Percentiles rank a stretch among this genome's conserved stretches.
These are phyloP conservation scores for Amphipoea lucens DNA, from an alignment of 2,888 invertebrate species.

Conservation along the genomic window DNA sequence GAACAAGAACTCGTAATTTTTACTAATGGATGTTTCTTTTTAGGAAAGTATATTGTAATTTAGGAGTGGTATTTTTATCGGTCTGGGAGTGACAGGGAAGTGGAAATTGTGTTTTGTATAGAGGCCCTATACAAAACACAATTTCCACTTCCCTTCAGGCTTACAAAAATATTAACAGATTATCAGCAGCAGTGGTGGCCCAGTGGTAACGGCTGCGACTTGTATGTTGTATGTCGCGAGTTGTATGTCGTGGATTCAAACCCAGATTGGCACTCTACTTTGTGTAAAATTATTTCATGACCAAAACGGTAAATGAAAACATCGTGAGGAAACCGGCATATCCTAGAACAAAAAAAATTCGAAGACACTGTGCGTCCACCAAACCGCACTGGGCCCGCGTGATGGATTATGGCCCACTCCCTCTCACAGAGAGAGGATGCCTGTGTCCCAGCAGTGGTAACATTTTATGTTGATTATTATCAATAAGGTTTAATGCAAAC, in stretches of 20 bases:
- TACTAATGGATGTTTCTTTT: constrained; percentile 67
- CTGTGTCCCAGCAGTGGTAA: neutral
- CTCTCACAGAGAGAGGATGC: neutral
- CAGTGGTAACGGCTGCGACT: too few species aligned
- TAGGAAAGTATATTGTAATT: constrained; percentile 50
- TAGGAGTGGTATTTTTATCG: constrained; percentile 38
- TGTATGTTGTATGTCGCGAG: too few species aligned
- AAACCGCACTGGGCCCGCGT: neutral
- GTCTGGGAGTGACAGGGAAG: neutral
- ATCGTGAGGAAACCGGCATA: neutral
- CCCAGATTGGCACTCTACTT: neutral
- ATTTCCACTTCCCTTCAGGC: too few species aligned
- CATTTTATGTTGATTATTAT: neutral
- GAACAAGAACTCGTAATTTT: constrained; percentile 65
- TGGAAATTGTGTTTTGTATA: neutral
- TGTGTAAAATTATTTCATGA: neutral
- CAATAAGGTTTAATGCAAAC: neutral
- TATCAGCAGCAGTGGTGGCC: neutral
- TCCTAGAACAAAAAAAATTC: too few species aligned
- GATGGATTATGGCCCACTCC: neutral
- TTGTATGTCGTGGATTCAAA: too few species aligned
- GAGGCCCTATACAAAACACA: neutral
- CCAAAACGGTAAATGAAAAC: neutral
- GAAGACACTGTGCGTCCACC: neutral
- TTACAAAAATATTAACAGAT: neutral